A percentile compares a stretch with the other conserved stretches of the same genome.
phyloP scores from a whole-genome alignment of 2,797 vertebrate species.

The Spatula versicolor region DNA sequence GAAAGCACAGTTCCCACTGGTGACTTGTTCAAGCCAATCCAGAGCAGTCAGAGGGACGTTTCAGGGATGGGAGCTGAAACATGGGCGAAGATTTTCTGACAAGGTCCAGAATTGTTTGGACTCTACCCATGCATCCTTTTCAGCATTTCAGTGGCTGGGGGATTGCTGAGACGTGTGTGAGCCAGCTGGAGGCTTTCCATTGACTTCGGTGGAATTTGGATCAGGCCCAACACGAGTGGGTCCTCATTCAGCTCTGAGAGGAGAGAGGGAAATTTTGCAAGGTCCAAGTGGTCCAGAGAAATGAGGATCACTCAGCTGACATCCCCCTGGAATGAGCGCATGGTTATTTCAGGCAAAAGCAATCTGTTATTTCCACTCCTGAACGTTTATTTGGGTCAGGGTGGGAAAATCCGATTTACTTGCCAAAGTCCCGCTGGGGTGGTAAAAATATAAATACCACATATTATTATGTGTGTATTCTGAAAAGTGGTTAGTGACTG shows the following conservation, averaged over 20 bases:
- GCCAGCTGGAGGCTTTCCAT: neutral
- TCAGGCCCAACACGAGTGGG: rapidly evolving
- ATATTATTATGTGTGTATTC: neutral
- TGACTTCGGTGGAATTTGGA: neutral
- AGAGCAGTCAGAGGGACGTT: neutral
- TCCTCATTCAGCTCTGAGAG: neutral
- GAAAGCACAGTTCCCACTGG: neutral
- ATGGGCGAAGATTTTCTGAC: neutral
- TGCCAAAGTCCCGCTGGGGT: neutral
- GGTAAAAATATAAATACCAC: neutral
- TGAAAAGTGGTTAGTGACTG: neutral
- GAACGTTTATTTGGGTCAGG: neutral
- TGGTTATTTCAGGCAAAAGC: neutral
- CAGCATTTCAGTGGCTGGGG: neutral
- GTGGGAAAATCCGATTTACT: neutral
- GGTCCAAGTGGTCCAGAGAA: neutral
- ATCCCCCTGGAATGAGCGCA: neutral
- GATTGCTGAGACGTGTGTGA: neutral
- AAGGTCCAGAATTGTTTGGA: neutral
- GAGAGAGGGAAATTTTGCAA: neutral
- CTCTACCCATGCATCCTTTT: neutral
- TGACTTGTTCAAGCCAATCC: neutral
- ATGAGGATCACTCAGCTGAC: neutral
- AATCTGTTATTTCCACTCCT: neutral
- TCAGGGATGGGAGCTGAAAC: neutral